A percentile compares a stretch with the other conserved stretches of the same genome.
Evolutionary conservation across 2,888 invertebrate species (phyloP).

Genomic region (Lysandra bellargus): DNA sequence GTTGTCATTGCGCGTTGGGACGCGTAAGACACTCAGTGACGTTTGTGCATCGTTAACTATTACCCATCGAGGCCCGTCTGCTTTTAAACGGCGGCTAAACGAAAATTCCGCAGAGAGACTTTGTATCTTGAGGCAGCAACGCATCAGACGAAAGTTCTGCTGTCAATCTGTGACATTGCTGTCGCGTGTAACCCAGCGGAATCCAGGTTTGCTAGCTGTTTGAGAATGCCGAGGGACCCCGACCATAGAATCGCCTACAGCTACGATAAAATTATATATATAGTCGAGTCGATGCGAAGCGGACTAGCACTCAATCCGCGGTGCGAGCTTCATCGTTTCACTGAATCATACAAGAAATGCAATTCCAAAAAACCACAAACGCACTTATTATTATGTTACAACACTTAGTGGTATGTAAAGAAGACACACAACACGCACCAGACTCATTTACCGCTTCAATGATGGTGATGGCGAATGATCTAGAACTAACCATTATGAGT

Average conservation of each 20-base stretch:
- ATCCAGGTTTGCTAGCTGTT: background rate
- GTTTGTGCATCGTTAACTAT: slow-evolving; percentile 69
- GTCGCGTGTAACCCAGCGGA: background rate
- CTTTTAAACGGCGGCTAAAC: background rate
- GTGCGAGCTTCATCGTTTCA: slow-evolving; percentile 70
- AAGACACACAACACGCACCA: slow-evolving; percentile 76
- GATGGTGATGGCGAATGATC: slow-evolving; percentile 50
- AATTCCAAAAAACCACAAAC: slow-evolving; percentile 69
- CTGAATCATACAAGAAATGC: slow-evolving; percentile 72
- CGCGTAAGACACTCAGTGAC: slow-evolving; percentile 69
- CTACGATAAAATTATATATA: slow-evolving; percentile 65
- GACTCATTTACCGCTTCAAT: slow-evolving; percentile 59
- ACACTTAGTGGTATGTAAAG: slow-evolving; percentile 71
- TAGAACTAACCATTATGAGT: background rate
- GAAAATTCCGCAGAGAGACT: background rate
- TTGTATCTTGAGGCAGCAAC: too few species aligned
- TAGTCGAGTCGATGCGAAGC: slow-evolving; percentile 57
- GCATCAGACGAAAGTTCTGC: background rate
- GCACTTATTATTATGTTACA: slow-evolving; percentile 63
- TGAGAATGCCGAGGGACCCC: background rate
- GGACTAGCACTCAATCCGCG: slow-evolving; percentile 71
- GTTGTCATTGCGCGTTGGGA: slow-evolving; percentile 61
- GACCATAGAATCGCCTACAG: slow-evolving; percentile 56
- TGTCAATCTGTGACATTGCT: background rate
- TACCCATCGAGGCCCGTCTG: slow-evolving; percentile 39